Percentiles rank a stretch among this genome's conserved stretches.
Evolutionary conservation across 2,888 invertebrate genomes (phyloP).

Genomic region (Helicoverpa assulta): DNA sequence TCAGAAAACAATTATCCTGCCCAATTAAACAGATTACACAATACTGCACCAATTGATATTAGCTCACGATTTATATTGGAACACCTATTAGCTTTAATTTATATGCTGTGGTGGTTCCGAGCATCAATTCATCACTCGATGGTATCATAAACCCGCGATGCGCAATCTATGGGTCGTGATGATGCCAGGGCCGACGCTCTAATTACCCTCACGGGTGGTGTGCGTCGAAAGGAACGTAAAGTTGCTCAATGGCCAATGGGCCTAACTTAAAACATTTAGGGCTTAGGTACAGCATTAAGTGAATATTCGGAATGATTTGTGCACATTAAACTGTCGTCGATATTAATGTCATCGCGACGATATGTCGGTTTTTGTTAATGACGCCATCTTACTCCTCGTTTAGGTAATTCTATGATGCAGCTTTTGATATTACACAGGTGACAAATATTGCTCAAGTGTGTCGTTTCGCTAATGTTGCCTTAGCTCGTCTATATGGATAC

Average conservation of each 20-base stretch:
- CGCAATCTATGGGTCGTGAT: constrained; percentile 48
- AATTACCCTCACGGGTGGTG: constrained; percentile 32
- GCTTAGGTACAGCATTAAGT: not conserved
- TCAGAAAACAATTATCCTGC: constrained; percentile 9
- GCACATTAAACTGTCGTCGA: not conserved
- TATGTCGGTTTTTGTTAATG: constrained; percentile 4
- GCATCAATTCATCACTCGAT: constrained; percentile 43
- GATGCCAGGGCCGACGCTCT: constrained; percentile 45
- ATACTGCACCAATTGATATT: constrained; percentile 28
- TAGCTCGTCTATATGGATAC: not conserved
- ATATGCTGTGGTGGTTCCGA: constrained; percentile 27
- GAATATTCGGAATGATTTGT: constrained; percentile 18
- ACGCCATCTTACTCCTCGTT: not conserved
- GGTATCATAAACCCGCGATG: constrained; percentile 36
- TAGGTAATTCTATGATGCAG: not conserved
- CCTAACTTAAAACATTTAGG: not conserved
- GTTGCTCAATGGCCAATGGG: constrained; percentile 23
- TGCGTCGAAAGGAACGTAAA: constrained; percentile 24
- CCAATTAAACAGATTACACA: constrained; percentile 12
- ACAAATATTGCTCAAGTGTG: not conserved
- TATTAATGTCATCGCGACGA: constrained; percentile 11
- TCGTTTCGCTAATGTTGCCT: not conserved
- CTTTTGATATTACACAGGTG: not conserved
- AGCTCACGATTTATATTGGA: constrained; percentile 42
- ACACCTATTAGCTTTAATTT: constrained; percentile 35